These are phyloP conservation scores for Nasonovia ribisnigri DNA, from an alignment of 2,888 invertebrate genomes.

Conservation along the genomic window DNA sequence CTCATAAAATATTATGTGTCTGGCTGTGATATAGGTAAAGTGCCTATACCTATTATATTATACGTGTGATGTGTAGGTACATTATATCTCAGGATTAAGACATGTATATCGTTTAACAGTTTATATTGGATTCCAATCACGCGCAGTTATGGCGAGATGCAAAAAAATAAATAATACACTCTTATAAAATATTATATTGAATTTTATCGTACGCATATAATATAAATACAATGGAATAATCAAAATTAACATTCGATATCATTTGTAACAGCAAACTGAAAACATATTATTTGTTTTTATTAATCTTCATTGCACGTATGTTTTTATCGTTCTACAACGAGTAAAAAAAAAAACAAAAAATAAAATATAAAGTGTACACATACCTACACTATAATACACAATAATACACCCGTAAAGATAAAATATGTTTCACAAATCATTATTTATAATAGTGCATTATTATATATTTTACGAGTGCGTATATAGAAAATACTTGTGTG, in stretches of 20 bases:
- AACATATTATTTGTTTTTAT: background rate
- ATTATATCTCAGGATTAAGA: background rate
- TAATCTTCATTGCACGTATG: background rate
- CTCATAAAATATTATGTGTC: background rate
- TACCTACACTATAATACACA: too few relatives aligned
- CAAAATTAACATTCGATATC: background rate
- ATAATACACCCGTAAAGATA: background rate
- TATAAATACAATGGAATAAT: background rate
- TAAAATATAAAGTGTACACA: background rate
- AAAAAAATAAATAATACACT: background rate
- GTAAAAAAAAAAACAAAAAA: background rate
- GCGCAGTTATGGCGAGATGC: background rate
- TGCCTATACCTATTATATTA: background rate
- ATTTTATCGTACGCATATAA: background rate
- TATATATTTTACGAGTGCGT: background rate
- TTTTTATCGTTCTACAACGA: background rate
- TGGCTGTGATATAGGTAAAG: background rate
- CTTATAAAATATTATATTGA: background rate
- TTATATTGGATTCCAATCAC: background rate
- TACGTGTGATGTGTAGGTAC: background rate
- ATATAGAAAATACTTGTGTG: background rate
- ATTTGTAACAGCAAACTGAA: background rate
- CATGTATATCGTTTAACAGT: background rate
- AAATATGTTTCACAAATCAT: background rate
- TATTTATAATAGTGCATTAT: background rate